Evolutionary conservation across 2,888 invertebrate species (phyloP).

Genomic region (Phlogophora meticulosa): DNA sequence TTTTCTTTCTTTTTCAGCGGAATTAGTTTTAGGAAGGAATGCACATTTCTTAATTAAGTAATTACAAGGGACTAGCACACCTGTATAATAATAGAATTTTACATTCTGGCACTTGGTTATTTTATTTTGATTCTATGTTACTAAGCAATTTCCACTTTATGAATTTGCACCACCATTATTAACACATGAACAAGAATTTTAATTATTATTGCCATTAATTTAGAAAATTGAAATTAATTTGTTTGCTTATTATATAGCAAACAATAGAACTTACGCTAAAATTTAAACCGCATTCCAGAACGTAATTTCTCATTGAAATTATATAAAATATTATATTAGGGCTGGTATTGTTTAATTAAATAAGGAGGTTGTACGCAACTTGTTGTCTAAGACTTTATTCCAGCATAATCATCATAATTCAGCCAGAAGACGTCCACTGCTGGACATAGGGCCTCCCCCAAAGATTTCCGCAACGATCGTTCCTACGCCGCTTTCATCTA

Average conservation of each 20-base stretch:
- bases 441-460: no score
- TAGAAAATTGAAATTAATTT: constrained; percentile 13
- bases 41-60: no score
- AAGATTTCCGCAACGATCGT: no score
- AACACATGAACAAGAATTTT: not conserved
- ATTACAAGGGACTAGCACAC: no score
- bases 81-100: no score
- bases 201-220: not conserved
- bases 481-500: no score
- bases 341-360: not conserved
- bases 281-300: constrained; percentile 3
- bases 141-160: not conserved
- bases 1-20: not conserved
- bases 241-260: not conserved
- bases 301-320: not conserved
- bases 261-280: not conserved
- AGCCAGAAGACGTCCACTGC: no score
- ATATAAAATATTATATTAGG: no score
- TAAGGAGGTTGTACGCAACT: not conserved
- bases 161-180: not conserved
- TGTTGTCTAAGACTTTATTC: not conserved
- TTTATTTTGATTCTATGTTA: not conserved
- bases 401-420: no score
- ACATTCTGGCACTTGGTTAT: no score
- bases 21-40: not conserved